Percentiles rank a stretch among this genome's conserved stretches.
phyloP scores from a whole-genome alignment of 2,888 invertebrate species.

The Sarcophaga variegata region DNA sequence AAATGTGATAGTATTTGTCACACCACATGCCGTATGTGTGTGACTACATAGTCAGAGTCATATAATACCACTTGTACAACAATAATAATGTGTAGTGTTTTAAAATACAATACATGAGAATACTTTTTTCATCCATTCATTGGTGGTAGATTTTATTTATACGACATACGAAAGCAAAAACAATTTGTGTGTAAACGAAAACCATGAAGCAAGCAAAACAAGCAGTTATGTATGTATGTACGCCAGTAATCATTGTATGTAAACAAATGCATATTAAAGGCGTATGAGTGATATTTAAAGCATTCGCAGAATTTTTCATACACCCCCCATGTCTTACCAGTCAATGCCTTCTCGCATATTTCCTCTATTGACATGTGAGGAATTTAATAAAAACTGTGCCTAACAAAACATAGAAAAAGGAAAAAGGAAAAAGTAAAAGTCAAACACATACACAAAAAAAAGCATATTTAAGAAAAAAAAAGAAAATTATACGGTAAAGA shows the following conservation, averaged over 20 bases:
- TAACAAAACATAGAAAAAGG: background rate
- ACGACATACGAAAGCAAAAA: too few relatives aligned
- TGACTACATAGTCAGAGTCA: too few relatives aligned
- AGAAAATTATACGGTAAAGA: background rate
- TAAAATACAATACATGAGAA: too few relatives aligned
- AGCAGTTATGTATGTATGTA: too few relatives aligned
- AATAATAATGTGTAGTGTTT: too few relatives aligned
- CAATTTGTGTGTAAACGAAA: too few relatives aligned
- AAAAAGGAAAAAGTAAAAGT: constrained; percentile 12
- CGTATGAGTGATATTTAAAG: constrained; percentile 30
- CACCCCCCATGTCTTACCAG: background rate
- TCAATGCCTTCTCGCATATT: background rate
- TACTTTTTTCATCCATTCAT: too few relatives aligned
- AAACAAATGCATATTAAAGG: constrained; percentile 6
- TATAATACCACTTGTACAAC: too few relatives aligned
- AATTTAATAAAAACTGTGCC: constrained; percentile 49
- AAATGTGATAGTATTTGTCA: background rate
- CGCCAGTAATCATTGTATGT: background rate
- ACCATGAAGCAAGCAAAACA: too few relatives aligned
- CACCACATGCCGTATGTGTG: too few relatives aligned
- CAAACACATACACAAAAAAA: background rate
- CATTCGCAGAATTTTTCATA: constrained; percentile 17
- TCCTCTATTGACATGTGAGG: constrained; percentile 34
- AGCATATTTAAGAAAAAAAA: background rate
- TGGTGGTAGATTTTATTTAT: too few relatives aligned